phyloP scores from a whole-genome alignment of 2,113 vertebrate species.

The Mesocricetus auratus region DNA sequence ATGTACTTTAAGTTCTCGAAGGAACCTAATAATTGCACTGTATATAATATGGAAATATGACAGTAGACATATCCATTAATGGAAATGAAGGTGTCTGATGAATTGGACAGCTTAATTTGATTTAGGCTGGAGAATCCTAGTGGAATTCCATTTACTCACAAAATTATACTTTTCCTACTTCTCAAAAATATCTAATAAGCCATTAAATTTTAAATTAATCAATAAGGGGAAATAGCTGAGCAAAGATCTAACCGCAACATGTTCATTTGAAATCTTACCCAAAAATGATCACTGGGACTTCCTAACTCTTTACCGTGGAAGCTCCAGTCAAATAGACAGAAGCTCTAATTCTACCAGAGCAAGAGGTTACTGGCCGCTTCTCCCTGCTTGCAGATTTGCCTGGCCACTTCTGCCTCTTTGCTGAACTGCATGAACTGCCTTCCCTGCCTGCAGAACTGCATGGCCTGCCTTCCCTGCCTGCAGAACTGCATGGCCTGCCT shows the following conservation, averaged over 20 bases:
- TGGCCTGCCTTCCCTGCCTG: not conserved
- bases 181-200: not conserved
- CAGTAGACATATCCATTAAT: not conserved
- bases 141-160: conserved; percentile 14
- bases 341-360: not conserved
- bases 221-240: conserved; percentile 26
- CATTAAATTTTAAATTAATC: not conserved
- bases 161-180: not conserved
- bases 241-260: conserved; percentile 9
- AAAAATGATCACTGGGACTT: not conserved
- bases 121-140: conserved; percentile 29
- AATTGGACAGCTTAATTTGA: not conserved
- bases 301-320: not conserved
- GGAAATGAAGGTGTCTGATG: not conserved
- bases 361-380: not conserved
- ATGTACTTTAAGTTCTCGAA: conserved; percentile 29
- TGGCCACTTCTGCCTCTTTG: too few species aligned
- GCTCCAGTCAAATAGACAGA: not conserved
- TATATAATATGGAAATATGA: not conserved
- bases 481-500: not conserved
- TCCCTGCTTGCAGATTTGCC: not conserved
- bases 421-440: not conserved
- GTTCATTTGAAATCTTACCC: not conserved
- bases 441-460: not conserved
- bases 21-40: conserved; percentile 5